phyloP scores from a whole-genome alignment of 2,888 invertebrate genomes.

The Rambutsinella grinnellia region DNA sequence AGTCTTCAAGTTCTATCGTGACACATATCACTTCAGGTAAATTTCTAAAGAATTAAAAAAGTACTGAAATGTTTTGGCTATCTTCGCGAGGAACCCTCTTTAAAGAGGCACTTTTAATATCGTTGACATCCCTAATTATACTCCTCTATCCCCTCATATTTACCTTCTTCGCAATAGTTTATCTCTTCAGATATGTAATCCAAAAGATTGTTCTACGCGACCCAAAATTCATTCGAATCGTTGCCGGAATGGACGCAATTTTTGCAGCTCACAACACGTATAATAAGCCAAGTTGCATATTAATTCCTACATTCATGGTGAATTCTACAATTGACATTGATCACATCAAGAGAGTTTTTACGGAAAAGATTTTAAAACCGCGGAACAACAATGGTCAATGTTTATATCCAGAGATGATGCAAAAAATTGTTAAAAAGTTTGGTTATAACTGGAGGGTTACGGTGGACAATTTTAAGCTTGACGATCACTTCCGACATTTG shows the following conservation, averaged over 20 bases:
- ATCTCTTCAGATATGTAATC: neutral
- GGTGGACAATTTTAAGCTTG: slow-evolving; percentile 34
- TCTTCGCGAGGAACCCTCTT: no score
- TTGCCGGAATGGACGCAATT: neutral
- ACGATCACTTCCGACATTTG: slow-evolving; percentile 21
- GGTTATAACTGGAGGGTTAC: slow-evolving; percentile 36
- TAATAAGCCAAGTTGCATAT: neutral
- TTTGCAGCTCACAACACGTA: neutral
- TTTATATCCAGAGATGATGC: slow-evolving; percentile 36
- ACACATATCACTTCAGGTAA: no score
- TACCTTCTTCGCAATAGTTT: neutral
- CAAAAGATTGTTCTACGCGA: neutral
- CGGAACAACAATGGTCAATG: neutral
- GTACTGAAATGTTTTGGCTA: no score
- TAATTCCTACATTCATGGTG: neutral
- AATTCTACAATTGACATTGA: neutral
- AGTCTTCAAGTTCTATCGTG: no score
- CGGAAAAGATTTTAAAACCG: neutral
- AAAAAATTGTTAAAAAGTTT: slow-evolving; percentile 36
- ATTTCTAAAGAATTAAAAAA: no score
- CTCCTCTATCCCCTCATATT: neutral
- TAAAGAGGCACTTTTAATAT: neutral
- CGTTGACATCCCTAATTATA: neutral
- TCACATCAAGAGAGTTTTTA: neutral
- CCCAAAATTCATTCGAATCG: neutral